Base-by-base conservation (phyloP, 2,113 vertebrate species). In the Hemibates koningsi region DNA sequence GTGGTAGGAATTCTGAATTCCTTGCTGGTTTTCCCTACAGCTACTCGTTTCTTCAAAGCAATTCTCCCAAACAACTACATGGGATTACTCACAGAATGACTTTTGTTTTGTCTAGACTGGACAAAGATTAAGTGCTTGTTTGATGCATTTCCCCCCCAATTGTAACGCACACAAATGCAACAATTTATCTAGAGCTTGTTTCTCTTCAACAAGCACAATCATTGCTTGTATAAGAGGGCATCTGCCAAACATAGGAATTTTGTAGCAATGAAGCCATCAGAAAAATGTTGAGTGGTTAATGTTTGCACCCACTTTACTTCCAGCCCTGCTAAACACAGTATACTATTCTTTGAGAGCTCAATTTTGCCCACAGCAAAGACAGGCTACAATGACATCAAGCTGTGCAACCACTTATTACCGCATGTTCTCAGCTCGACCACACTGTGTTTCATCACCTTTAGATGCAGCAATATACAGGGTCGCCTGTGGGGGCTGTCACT, bases 261-360 rank as follows among this genome's bases (percentile, higher is more conserved):
- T 83, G 38, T 56, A 5, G 57, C 85, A 92, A 94, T 86, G 88
- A 91, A 94, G 89, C 88, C 91, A 91, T 93, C 88, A 88, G 85
- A 88, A 82, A 79, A 81, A 90, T 71, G 80, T 90, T 82, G 57
- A 91, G 87, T 86, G 88, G 86, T 82, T 89, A 86, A 90, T 88
- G 88, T 90, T 87, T 59, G 71, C n/a, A 78, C 53, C 27, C 38
- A 19, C 78, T 92, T 38, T 29, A 53, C 54, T 80, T 78, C 80
- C 56, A 86, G 81, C 50, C 19, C 48, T 36, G 14, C 24, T 29
- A 78, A 84, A 66, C 83, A 83, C 27, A 87, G 54, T 21, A 16
- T 79, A 59, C 54, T n/a, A 43, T 86, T 86, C 81, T 87, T 57
- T 59, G 38, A 85, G 38, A 83, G 78, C 81, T 81, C 19, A 63